A percentile compares a stretch with the other conserved stretches of the same genome.
These are phyloP conservation scores for Paramuricea clavata DNA, from an alignment of 92 coral and sea anemone species.

Conservation along the genomic window DNA sequence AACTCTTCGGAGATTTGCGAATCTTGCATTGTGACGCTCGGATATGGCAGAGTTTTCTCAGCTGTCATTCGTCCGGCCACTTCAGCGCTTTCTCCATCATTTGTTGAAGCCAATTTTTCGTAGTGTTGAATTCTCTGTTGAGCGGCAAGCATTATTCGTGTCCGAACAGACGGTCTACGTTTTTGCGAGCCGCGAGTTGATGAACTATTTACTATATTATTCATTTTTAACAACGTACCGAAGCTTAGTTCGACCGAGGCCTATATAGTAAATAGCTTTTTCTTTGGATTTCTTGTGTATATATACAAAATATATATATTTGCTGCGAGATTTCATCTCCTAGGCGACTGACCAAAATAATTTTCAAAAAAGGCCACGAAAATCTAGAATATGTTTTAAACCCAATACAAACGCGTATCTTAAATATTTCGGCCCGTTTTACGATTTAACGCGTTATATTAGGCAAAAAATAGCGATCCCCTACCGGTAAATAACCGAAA, in stretches of 20 bases:
- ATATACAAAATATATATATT: not conserved
- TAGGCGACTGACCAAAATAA: constrained; percentile 4
- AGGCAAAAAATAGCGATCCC: no score
- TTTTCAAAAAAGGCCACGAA: not conserved
- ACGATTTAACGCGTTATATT: no score
- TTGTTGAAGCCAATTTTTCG: not conserved
- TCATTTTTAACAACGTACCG: not conserved
- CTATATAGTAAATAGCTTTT: constrained; percentile 11
- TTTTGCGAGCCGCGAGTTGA: not conserved
- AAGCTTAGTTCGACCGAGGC: not conserved
- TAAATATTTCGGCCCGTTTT: no score
- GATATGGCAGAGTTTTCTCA: not conserved
- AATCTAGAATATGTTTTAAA: not conserved
- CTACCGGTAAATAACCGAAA: no score
- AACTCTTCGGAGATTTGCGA: constrained; percentile 8
- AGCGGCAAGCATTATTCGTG: constrained; percentile 37
- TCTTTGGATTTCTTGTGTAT: not conserved
- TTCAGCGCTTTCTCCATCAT: not conserved
- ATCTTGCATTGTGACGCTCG: not conserved
- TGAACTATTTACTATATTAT: not conserved
- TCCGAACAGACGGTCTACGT: not conserved
- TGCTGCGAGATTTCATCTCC: not conserved
- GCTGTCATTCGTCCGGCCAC: not conserved
- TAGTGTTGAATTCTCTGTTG: not conserved
- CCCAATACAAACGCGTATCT: not conserved